Base-by-base conservation (phyloP, 2,888 invertebrate species). In the Drosophila mimetica region DNA sequence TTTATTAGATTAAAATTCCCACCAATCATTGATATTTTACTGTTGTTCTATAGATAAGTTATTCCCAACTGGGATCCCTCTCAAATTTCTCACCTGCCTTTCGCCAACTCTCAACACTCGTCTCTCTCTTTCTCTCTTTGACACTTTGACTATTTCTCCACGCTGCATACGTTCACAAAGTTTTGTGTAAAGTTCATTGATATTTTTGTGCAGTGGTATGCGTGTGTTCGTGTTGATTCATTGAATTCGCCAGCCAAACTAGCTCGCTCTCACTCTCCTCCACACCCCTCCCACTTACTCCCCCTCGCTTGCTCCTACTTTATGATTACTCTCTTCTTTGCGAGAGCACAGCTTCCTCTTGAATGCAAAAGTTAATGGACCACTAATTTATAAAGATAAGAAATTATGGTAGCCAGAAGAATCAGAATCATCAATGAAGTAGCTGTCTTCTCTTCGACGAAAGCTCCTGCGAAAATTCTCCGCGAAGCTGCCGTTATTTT, bases 161-260 rank as follows among this genome's bases (percentile, higher is more conserved):
- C 69, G 63, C 52, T 71, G 66, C 58, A 61, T 63, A 70, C 71
- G 69, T 67, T 79, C 69, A 55, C 72, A 71, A 74, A 69, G 69
- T 76, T 78, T 85, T 81, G 65, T 74, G 76, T 79, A 88, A 88
- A 89, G 90, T 90, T 89, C 90, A 89, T 89, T 89, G 89, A 89
- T 89, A 90, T 90, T 88, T 90, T 88, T 77, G 72, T 86, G 85
- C 83, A 82, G 75, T 79, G 74, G 86, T 87, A 72, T 90, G 74
- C 67, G 72, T 82, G 69, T 78, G 76, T 70, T 75, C 80, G 88
- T 90, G 79, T 77, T 80, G 87, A 90, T 89, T 89, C 90, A 89
- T 89, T 89, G 82, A 89, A 88, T 71, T 74, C 71, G 74, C 61
- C 47, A 58, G 34, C 58, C 25, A 70, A 81, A 75, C 85, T 75